Evolutionary conservation across 2,113 vertebrate species (phyloP).

Genomic region (Campylomormyrus tamandua): DNA sequence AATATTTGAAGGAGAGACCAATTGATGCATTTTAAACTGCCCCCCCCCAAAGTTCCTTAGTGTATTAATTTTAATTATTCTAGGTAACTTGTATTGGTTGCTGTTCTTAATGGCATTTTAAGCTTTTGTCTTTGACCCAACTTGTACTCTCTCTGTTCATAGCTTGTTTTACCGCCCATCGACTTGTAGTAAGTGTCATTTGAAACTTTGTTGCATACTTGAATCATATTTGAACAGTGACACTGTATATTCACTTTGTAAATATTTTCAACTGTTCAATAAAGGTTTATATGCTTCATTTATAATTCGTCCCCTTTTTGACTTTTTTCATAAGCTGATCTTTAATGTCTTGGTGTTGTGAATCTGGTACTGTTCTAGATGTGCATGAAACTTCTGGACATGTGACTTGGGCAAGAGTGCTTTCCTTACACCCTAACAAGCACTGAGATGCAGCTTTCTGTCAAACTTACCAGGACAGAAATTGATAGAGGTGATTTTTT

Average conservation of each 20-base stretch:
- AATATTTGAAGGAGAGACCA: neutral
- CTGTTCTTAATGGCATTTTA: neutral
- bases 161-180: neutral
- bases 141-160: neutral
- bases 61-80: neutral
- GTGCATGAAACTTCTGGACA: neutral
- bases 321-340: neutral
- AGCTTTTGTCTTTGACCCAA: neutral
- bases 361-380: neutral
- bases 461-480: neutral
- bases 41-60: neutral
- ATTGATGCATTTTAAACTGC: neutral
- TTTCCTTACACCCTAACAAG: neutral
- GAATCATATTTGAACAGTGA: constrained; percentile 26
- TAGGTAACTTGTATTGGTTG: neutral
- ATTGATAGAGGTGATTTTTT: neutral
- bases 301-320: constrained; percentile 23
- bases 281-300: constrained; percentile 52
- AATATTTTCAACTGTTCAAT: constrained; percentile 46
- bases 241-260: constrained; percentile 47
- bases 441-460: neutral
- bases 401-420: too few species aligned
- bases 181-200: neutral
- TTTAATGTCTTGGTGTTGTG: neutral
- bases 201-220: constrained; percentile 28